These are phyloP conservation scores for Margaritifera margaritifera DNA, from an alignment of 2,888 invertebrate genomes.

Conservation along the genomic window DNA sequence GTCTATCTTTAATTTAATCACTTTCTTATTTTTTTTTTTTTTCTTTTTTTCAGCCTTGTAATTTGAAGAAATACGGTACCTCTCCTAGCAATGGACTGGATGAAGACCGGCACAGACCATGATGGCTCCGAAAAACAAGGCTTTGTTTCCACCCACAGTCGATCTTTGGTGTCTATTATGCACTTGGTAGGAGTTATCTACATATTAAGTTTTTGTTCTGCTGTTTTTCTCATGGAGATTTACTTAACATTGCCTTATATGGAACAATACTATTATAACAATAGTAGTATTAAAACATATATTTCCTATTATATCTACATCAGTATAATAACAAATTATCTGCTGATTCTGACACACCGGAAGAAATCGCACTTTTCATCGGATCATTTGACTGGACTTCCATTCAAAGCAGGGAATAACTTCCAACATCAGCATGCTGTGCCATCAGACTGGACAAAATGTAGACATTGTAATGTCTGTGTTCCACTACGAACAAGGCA, in stretches of 20 bases:
- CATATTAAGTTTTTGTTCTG: slow-evolving; percentile 35
- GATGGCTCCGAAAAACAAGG: background rate
- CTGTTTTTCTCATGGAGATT: slow-evolving; percentile 36
- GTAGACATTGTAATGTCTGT: slow-evolving; percentile 50
- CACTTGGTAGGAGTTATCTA: slow-evolving; percentile 46
- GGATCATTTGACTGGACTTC: slow-evolving; percentile 23
- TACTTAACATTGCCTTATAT: slow-evolving; percentile 43
- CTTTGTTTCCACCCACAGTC: slow-evolving; percentile 4
- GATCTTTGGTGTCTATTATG: slow-evolving; percentile 28
- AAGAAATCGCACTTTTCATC: slow-evolving; percentile 36
- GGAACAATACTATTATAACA: slow-evolving; percentile 26
- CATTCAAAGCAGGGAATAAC: slow-evolving; percentile 14
- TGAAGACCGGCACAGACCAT: slow-evolving; percentile 6
- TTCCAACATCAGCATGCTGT: background rate
- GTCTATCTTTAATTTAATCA: no score
- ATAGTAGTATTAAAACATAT: slow-evolving; percentile 24
- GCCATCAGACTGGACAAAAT: slow-evolving; percentile 43
- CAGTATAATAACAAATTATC: slow-evolving; percentile 48
- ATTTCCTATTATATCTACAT: slow-evolving; percentile 44
- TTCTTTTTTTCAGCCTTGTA: no score
- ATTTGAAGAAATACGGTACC: no score
- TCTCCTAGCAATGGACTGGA: background rate
- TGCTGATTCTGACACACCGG: slow-evolving; percentile 38
- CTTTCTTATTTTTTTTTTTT: no score
- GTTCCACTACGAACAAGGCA: slow-evolving; percentile 69